Evolutionary conservation across 2,113 vertebrate species (phyloP).

Genomic region (Pristiophorus japonicus): DNA sequence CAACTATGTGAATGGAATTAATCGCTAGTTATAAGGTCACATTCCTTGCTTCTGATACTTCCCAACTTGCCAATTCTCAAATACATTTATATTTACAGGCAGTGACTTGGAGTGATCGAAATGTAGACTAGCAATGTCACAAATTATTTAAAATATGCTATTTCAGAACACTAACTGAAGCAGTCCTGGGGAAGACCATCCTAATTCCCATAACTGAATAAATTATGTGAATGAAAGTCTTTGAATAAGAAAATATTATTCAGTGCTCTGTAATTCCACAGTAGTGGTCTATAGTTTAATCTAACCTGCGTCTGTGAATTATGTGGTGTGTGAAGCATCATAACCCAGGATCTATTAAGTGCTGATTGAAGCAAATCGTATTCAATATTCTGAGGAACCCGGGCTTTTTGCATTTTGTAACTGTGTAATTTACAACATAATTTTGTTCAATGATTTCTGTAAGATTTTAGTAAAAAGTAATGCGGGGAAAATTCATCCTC

Average conservation of each 20-base stretch:
- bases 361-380: not conserved
- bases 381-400: not conserved
- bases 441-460: not conserved
- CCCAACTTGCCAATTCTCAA: not conserved
- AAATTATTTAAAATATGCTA: constrained; percentile 23
- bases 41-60: not conserved
- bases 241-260: constrained; percentile 13
- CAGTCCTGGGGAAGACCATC: constrained; percentile 1
- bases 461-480: not conserved
- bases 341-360: not conserved
- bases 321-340: not conserved
- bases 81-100: constrained; percentile 16
- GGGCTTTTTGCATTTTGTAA: not conserved
- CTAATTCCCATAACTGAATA: constrained; percentile 4
- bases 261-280: not conserved
- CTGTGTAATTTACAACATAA: not conserved
- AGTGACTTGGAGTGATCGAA: not conserved
- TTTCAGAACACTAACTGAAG: constrained; percentile 8
- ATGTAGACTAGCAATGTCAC: not conserved
- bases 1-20: not conserved
- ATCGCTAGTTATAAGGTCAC: not conserved
- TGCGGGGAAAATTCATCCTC: not conserved
- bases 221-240: not conserved
- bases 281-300: not conserved
- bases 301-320: not conserved